A percentile compares a stretch with the other conserved stretches of the same genome.
Evolutionary conservation across 2,113 vertebrate genomes (phyloP).

Genomic region (Syngnathus scovelli): DNA sequence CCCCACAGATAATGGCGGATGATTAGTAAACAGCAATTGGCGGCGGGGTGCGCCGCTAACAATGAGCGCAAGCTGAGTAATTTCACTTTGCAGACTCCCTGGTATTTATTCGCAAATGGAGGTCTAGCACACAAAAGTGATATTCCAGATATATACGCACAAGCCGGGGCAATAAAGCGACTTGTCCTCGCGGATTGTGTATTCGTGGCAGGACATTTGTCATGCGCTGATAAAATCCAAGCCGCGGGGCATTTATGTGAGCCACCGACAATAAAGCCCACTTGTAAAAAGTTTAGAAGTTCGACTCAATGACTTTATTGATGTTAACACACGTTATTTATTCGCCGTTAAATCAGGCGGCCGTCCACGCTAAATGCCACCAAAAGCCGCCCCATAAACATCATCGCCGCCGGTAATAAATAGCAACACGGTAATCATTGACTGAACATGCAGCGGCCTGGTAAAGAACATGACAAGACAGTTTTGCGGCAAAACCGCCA

Average conservation of each 20-base stretch:
- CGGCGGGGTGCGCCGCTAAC: constrained; percentile 45
- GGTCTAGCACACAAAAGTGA: constrained; percentile 17
- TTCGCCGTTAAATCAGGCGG: constrained; percentile 1
- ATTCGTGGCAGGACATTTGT: constrained; percentile 9
- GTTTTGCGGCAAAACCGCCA: background rate
- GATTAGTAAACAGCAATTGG: constrained; percentile 68
- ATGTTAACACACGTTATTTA: constrained; percentile 10
- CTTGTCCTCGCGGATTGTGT: constrained; percentile 3
- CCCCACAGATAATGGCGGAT: constrained; percentile 62
- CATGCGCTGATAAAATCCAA: background rate
- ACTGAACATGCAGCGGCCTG: background rate
- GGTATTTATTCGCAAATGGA: constrained; percentile 26
- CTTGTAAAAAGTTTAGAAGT: constrained; percentile 15
- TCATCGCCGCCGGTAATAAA: constrained; percentile 2
- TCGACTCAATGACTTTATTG: constrained; percentile 10
- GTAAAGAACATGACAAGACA: background rate
- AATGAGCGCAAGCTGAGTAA: constrained; percentile 33
- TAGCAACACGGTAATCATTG: constrained; percentile 7
- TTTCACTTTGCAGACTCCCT: constrained; percentile 44
- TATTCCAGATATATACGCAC: constrained; percentile 21
- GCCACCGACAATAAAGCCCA: constrained; percentile 6
- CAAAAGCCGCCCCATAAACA: constrained; percentile 1
- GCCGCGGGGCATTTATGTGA: constrained; percentile 3
- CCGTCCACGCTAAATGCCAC: constrained; percentile 3
- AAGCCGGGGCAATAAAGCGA: constrained; percentile 5